Percentiles rank a stretch among this genome's conserved stretches.
These are phyloP conservation scores for Sinella curviseta DNA, from an alignment of 1,140 invertebrate genomes.

Conservation along the genomic window DNA sequence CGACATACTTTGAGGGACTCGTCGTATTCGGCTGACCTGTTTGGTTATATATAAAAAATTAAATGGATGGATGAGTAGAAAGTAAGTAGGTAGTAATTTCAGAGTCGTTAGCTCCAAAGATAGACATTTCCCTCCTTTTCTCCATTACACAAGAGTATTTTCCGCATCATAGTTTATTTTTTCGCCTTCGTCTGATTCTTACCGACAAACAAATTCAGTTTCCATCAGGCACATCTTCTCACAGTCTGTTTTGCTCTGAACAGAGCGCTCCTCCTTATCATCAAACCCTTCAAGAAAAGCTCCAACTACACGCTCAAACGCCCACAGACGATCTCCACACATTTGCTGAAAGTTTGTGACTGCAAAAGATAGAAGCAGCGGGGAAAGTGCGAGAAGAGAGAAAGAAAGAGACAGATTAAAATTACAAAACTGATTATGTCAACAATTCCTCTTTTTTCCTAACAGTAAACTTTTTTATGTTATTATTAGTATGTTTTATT, in stretches of 20 bases:
- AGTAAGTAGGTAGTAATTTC: too few species aligned
- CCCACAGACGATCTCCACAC: conserved; percentile 59
- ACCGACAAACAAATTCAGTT: conserved; percentile 57
- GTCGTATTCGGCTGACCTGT: conserved; percentile 59
- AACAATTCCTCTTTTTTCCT: too few species aligned
- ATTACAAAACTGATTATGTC: neutral
- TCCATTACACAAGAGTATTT: neutral
- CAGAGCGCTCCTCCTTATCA: conserved; percentile 55
- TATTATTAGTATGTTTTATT: neutral
- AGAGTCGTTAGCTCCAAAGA: neutral
- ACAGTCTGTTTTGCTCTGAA: conserved; percentile 58
- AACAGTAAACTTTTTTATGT: neutral
- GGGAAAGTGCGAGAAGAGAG: neutral
- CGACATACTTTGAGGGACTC: conserved; percentile 54
- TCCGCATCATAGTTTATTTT: neutral
- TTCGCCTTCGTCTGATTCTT: too few species aligned
- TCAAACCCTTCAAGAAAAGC: conserved; percentile 58
- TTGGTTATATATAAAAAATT: neutral
- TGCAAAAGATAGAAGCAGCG: conserved; percentile 42
- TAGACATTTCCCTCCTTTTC: neutral
- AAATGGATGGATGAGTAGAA: neutral
- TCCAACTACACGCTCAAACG: conserved; percentile 59
- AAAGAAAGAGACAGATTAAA: neutral
- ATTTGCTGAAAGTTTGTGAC: conserved; percentile 55
- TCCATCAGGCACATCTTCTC: conserved; percentile 58